phyloP scores from a whole-genome alignment of 2,113 vertebrate genomes.

The Trogon melanurus region DNA sequence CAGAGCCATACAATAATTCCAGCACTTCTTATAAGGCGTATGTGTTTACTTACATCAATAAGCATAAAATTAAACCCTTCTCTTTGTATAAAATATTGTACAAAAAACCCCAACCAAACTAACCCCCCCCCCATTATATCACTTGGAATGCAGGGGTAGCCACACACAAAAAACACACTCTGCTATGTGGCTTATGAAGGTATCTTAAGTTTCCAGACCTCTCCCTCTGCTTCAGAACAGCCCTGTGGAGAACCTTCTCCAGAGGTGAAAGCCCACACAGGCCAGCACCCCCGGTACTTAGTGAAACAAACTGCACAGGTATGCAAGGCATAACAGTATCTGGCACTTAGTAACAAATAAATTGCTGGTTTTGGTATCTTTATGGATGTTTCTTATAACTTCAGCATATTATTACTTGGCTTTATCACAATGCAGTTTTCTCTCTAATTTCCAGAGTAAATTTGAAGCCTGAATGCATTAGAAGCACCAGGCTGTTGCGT shows the following conservation, averaged over 20 bases:
- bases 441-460: background rate
- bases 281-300: background rate
- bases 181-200: background rate
- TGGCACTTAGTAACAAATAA: background rate
- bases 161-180: rapidly evolving
- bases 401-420: background rate
- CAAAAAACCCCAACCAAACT: background rate
- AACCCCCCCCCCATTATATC: background rate
- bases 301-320: background rate
- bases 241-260: background rate
- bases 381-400: background rate
- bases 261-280: background rate
- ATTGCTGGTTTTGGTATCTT: background rate
- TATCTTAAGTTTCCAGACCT: background rate
- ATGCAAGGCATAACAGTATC: background rate
- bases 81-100: background rate
- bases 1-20: background rate
- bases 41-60: background rate
- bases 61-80: background rate
- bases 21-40: background rate
- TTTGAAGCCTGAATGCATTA: background rate
- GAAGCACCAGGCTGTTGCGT: background rate
- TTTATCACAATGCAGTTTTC: background rate
- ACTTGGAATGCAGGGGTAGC: background rate
- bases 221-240: background rate